Percentiles rank a stretch among this genome's conserved stretches.
Evolutionary conservation across 2,113 vertebrate genomes (phyloP).

Genomic region (Phrynosoma platyrhinos): DNA sequence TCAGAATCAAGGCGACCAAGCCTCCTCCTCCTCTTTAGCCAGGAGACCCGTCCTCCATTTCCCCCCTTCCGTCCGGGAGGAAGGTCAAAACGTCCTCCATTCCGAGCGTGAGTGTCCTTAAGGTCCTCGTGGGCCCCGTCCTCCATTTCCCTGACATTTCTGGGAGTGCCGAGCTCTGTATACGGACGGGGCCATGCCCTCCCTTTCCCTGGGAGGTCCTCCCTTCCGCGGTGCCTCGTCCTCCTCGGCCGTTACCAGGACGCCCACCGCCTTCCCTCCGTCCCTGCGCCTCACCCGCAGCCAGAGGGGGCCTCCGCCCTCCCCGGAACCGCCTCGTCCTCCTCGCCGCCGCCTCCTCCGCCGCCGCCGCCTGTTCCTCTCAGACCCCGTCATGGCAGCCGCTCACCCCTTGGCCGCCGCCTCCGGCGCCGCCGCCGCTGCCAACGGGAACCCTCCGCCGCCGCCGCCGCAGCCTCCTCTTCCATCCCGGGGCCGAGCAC

Average conservation of each 20-base stretch:
- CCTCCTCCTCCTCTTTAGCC: too few species aligned
- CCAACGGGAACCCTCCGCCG: slow-evolving; percentile 20
- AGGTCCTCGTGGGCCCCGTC: too few species aligned
- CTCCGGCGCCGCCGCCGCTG: slow-evolving; percentile 51
- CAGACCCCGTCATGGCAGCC: slow-evolving; percentile 53
- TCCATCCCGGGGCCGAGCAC: slow-evolving; percentile 77
- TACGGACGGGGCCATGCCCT: too few species aligned
- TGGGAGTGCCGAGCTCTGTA: too few species aligned
- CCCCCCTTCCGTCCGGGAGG: too few species aligned
- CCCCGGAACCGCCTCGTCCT: neutral
- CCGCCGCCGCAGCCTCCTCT: slow-evolving; percentile 51
- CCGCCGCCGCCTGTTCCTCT: neutral
- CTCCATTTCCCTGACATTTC: too few species aligned
- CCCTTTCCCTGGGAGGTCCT: neutral
- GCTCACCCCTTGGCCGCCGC: slow-evolving; percentile 37
- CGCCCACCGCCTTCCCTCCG: neutral
- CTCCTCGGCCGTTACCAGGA: neutral
- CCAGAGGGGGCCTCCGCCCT: slow-evolving; percentile 4
- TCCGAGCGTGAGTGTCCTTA: too few species aligned
- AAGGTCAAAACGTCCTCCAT: neutral
- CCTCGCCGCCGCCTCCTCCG: neutral
- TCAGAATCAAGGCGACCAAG: too few species aligned
- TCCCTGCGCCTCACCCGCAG: slow-evolving; percentile 26
- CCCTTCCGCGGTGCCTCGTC: neutral
- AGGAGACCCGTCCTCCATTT: too few species aligned